These are phyloP conservation scores for Oxyteleia sp. DNA, from an alignment of 2,888 invertebrate species.

Conservation along the genomic window DNA sequence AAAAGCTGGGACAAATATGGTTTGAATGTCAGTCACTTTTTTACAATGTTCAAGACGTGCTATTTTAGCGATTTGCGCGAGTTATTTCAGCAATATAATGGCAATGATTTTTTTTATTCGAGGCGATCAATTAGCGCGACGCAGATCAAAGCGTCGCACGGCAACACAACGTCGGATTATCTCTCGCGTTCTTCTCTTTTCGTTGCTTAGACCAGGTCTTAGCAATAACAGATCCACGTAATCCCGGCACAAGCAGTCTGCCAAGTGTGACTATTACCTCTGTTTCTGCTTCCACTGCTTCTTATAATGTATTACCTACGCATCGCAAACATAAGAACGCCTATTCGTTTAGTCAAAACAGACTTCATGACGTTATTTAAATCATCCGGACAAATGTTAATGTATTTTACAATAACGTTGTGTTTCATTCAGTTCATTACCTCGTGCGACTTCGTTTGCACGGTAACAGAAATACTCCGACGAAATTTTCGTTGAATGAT, in stretches of 20 bases:
- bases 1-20: too few relatives aligned
- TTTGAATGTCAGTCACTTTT: too few relatives aligned
- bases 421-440: not conserved
- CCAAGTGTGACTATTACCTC: conserved; percentile 49
- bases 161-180: conserved; percentile 29
- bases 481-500: too few relatives aligned
- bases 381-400: conserved; percentile 39
- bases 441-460: not conserved
- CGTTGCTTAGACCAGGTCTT: conserved; percentile 41
- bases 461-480: too few relatives aligned
- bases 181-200: conserved; percentile 51
- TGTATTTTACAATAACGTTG: conserved; percentile 2
- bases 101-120: conserved; percentile 1
- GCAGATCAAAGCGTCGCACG: conserved; percentile 7
- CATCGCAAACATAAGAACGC: conserved; percentile 53
- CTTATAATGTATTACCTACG: conserved; percentile 47
- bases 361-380: conserved; percentile 23
- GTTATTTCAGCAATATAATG: not conserved
- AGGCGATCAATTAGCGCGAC: not conserved
- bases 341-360: conserved; percentile 51
- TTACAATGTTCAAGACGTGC: too few relatives aligned
- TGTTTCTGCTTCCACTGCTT: conserved; percentile 23
- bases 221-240: conserved; percentile 61
- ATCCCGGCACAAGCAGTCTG: conserved; percentile 52
- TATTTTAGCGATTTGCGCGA: not conserved